Conservation (phyloP, 2,113 vertebrate genomes). For the Leiothrix lutea region DNA sequence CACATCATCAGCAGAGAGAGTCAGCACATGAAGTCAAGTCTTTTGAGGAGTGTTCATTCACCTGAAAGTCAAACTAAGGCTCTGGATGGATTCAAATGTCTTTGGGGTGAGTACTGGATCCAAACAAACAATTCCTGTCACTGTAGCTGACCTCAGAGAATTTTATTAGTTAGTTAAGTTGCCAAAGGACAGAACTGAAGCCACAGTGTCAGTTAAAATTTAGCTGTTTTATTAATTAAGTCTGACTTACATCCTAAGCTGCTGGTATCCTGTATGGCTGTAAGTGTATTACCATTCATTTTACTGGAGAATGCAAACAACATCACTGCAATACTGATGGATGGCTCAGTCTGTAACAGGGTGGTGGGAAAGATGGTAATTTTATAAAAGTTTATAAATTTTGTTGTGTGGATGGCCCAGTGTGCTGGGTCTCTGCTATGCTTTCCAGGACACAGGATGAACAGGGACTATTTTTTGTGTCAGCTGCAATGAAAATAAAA, state of each 20-base stretch:
- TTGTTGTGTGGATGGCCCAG: neutral
- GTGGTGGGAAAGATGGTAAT: neutral
- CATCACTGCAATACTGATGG: neutral
- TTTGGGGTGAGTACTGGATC: neutral
- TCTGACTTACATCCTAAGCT: neutral
- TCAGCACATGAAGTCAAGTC: neutral
- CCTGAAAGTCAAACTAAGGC: neutral
- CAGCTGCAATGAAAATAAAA: neutral
- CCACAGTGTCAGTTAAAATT: neutral
- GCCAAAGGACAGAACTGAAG: slow-evolving; percentile 2
- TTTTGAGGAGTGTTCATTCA: neutral
- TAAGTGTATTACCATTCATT: neutral
- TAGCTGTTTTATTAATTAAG: neutral
- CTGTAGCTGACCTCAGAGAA: neutral
- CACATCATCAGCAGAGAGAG: neutral
- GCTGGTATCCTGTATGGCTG: neutral
- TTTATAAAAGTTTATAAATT: neutral
- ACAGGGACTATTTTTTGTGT: neutral
- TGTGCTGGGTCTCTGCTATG: neutral
- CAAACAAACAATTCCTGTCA: neutral
- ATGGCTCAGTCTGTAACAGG: neutral
- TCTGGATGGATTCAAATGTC: neutral
- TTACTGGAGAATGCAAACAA: neutral
- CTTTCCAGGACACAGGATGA: neutral
- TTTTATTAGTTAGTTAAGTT: neutral